Evolutionary conservation across 2,113 vertebrate genomes (phyloP).

Genomic region (Gymnobelideus leadbeateri): DNA sequence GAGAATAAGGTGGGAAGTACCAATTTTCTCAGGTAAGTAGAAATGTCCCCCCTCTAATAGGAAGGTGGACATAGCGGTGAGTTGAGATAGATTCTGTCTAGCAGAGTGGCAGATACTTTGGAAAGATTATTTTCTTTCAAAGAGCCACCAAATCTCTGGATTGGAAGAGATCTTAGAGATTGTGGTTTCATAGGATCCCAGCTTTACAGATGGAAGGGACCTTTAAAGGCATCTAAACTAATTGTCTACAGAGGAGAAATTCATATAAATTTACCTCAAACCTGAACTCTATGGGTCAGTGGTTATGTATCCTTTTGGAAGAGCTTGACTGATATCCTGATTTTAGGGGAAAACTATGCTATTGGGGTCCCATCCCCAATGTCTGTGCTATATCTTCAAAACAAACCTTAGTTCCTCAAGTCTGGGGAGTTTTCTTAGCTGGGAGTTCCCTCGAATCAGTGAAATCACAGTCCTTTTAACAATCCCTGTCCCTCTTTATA

Average conservation of each 20-base stretch:
- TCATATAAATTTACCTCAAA: not conserved
- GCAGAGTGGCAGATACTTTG: not conserved
- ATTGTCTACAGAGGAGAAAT: not conserved
- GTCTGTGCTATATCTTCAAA: not conserved
- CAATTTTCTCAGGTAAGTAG: not conserved
- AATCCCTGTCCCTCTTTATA: not conserved
- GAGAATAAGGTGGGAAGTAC: not conserved
- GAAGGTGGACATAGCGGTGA: not conserved
- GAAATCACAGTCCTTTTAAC: not conserved
- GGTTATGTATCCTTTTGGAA: not conserved
- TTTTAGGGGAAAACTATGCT: not conserved
- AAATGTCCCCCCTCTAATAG: not conserved
- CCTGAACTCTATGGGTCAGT: not conserved
- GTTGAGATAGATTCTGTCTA: not conserved
- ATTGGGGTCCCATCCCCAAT: not conserved
- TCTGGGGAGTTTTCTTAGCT: not conserved
- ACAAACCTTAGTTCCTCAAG: not conserved
- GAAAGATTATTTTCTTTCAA: not conserved
- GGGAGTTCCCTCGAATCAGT: not conserved
- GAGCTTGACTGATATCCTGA: not conserved
- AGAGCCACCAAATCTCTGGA: not conserved
- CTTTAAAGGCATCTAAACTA: not conserved
- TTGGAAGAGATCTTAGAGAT: not conserved
- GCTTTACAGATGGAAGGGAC: not conserved
- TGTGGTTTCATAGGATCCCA: not conserved